Percentiles rank a stretch among this genome's conserved stretches.
phyloP scores from a whole-genome alignment of 2,797 vertebrate species.

The Falco biarmicus region DNA sequence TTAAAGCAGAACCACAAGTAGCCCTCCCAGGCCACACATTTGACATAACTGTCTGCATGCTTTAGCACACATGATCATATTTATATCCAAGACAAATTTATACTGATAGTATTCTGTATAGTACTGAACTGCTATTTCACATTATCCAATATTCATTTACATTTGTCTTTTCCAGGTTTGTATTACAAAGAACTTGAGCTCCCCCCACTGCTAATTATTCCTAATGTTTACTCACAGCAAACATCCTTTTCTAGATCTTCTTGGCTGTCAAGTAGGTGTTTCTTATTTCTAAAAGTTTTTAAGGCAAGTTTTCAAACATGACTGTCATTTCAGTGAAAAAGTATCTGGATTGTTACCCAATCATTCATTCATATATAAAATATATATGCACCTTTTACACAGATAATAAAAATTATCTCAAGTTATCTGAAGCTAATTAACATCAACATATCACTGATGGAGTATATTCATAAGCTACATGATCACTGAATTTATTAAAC shows the following conservation, averaged over 20 bases:
- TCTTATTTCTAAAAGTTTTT: neutral
- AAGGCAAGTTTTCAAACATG: neutral
- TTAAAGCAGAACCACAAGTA: neutral
- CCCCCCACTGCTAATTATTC: neutral
- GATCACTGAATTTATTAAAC: neutral
- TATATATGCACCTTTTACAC: neutral
- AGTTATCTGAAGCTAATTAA: neutral
- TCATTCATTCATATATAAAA: neutral
- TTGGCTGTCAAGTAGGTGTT: neutral
- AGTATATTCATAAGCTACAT: neutral
- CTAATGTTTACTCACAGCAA: neutral
- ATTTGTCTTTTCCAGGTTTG: neutral
- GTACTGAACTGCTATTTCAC: neutral
- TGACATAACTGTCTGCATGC: neutral
- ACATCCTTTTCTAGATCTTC: neutral
- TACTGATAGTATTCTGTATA: neutral
- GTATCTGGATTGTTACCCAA: neutral
- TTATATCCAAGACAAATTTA: neutral
- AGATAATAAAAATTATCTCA: neutral
- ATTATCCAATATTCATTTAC: neutral
- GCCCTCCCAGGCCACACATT: neutral
- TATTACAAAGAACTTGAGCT: neutral
- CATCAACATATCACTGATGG: neutral
- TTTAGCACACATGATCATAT: neutral
- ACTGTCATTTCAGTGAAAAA: neutral